Percentiles rank a stretch among this genome's conserved stretches.
phyloP scores from a whole-genome alignment of 2,888 invertebrate species.

The Odiellus spinosus region DNA sequence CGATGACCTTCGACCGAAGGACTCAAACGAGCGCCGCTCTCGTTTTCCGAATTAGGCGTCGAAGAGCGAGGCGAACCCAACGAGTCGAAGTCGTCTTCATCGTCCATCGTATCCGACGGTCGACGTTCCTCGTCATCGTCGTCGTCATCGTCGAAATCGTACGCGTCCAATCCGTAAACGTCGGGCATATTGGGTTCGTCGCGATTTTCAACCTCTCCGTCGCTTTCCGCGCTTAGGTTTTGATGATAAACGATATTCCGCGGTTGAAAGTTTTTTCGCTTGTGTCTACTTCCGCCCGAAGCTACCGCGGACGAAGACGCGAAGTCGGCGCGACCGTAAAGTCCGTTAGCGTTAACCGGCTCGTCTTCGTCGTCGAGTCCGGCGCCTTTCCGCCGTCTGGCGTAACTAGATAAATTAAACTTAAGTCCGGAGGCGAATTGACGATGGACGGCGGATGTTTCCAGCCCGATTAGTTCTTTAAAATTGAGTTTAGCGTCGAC shows the following conservation, averaged over 20 bases:
- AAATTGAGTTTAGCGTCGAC: no score
- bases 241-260: slow-evolving; percentile 41
- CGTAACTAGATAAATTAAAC: no score
- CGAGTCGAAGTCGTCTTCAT: slow-evolving; percentile 6
- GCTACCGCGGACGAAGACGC: no score
- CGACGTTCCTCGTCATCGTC: slow-evolving; percentile 2
- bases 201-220: slow-evolving; percentile 9
- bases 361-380: no score
- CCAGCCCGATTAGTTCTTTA: no score
- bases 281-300: slow-evolving; percentile 36
- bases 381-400: no score
- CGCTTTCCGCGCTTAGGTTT: slow-evolving; percentile 12
- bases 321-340: no score
- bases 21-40: background rate
- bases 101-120: background rate
- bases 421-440: no score
- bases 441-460: no score
- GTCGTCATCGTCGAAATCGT: slow-evolving; percentile 19
- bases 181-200: slow-evolving; percentile 24
- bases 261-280: slow-evolving; percentile 61
- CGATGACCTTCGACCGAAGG: background rate
- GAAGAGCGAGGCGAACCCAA: background rate
- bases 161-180: slow-evolving; percentile 21
- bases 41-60: background rate
- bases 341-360: no score